Base-by-base conservation (phyloP, 2,113 vertebrate species). In the Echinops telfairi region DNA sequence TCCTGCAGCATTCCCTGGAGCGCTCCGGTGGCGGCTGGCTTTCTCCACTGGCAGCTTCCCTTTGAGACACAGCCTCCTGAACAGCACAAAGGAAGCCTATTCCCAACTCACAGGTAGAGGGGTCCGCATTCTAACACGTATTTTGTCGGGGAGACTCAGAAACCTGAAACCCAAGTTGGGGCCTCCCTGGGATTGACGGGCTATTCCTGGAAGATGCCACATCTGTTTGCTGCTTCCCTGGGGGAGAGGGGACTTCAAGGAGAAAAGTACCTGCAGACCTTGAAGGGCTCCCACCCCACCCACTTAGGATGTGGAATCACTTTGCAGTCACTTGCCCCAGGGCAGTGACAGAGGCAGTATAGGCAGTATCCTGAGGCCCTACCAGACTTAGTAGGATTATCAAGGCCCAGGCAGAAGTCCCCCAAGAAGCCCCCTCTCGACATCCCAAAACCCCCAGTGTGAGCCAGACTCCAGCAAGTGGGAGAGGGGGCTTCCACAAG, bases 311-410 rank as follows among this genome's bases (percentile, higher is more conserved):
- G 3, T 40, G 78, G 84, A 93, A 16, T 20, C 36, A 15, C 31
- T 31, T 40, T 47, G 8, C 25, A n/a, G 36, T 1, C 62, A 31
- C 12, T 68, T 57, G 19, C 23, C 7, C 25, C 57, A 8, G 12
- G 0, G 0, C 58, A 40, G 66, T 0, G 3, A n/a, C 40, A 78
- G 40, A 33, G 15, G 31, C 40, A 20, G 40, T 0, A 2, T 7
- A 40, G 40, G 40, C 7, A 40, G 40, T 40, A 31, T 33, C 40
- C 64, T 58, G 6, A 11, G 60, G 77, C 57, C 38, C 17, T 25
- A 19, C 15, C 27, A 22, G 66, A 31, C 29, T 68, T 10, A 14
- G 58, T 9, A 0, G n/a, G 27, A 3, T 31, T 3, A 31, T 53
- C n/a, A 19, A 40, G 25, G 19, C 38, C 8, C 15, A 58, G 36